Evolutionary conservation across 2,888 invertebrate species (phyloP).

Genomic region (Scaptomyza polygonia): DNA sequence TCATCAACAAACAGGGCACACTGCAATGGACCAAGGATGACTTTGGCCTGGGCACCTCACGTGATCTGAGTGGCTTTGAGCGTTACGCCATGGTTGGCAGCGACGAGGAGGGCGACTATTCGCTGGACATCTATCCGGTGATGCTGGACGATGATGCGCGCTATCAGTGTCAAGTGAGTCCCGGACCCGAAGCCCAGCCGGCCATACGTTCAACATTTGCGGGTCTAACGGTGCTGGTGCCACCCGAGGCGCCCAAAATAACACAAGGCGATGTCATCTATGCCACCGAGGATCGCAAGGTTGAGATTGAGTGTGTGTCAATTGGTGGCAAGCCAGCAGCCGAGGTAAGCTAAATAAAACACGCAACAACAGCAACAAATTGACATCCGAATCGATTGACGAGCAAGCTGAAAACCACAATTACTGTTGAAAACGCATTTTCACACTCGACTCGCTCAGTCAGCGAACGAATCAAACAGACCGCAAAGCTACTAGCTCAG

Average conservation of each 20-base stretch:
- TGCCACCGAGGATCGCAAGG: conserved; percentile 94
- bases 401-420: conserved; percentile 40
- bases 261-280: conserved; percentile 92
- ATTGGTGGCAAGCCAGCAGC: conserved; percentile 97
- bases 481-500: not conserved
- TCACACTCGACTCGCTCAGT: conserved; percentile 20
- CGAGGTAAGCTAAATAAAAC: conserved; percentile 87
- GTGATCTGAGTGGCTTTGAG: conserved; percentile 95
- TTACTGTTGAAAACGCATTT: conserved; percentile 41
- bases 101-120: conserved; percentile 96
- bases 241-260: conserved; percentile 95
- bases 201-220: conserved; percentile 94
- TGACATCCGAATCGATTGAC: conserved; percentile 3
- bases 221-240: conserved; percentile 93
- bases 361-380: not conserved
- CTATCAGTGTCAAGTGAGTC: conserved; percentile 97
- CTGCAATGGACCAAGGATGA: conserved; percentile 99
- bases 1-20: conserved; percentile 94
- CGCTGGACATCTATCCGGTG: conserved; percentile 94
- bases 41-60: conserved; percentile 95
- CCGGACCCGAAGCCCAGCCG: conserved; percentile 90
- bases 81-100: conserved; percentile 98
- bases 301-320: conserved; percentile 95
- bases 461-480: conserved; percentile 51
- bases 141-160: conserved; percentile 95